Evolutionary conservation across 1,140 invertebrate species (phyloP).

Genomic region (Hycleus cichorii): DNA sequence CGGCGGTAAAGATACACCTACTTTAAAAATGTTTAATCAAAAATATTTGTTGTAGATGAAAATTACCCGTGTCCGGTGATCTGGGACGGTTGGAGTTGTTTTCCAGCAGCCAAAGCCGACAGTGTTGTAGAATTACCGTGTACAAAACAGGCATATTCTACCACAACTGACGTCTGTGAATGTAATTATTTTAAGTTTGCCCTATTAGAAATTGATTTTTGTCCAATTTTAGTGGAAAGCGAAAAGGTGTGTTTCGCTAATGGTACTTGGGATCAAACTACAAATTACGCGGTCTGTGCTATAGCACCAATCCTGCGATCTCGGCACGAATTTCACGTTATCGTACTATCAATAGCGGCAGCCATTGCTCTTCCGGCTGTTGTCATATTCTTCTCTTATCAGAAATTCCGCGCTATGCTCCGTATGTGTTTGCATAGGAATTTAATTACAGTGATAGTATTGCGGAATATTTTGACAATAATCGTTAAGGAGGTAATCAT

Average conservation of each 20-base stretch:
- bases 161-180: constrained; percentile 43
- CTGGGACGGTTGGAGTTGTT: constrained; percentile 52
- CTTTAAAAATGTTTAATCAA: not conserved
- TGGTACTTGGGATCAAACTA: constrained; percentile 44
- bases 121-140: constrained; percentile 40
- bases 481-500: constrained; percentile 46
- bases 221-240: constrained; percentile 35
- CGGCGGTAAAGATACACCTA: not conserved
- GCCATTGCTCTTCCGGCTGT: constrained; percentile 47
- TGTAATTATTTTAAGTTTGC: constrained; percentile 39
- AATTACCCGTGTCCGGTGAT: constrained; percentile 39
- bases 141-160: constrained; percentile 47
- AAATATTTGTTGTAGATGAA: constrained; percentile 20
- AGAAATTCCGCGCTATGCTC: constrained; percentile 40
- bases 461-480: constrained; percentile 48
- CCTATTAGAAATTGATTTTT: not conserved
- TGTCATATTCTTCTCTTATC: constrained; percentile 46
- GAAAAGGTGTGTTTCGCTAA: constrained; percentile 45
- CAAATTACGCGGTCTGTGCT: constrained; percentile 48
- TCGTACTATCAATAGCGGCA: constrained; percentile 42
- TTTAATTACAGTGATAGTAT: constrained; percentile 47
- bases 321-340: constrained; percentile 45
- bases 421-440: constrained; percentile 49
- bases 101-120: constrained; percentile 34
- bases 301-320: constrained; percentile 43